These are phyloP conservation scores for Apotomis capreana DNA, from an alignment of 2,888 invertebrate species.

Conservation along the genomic window DNA sequence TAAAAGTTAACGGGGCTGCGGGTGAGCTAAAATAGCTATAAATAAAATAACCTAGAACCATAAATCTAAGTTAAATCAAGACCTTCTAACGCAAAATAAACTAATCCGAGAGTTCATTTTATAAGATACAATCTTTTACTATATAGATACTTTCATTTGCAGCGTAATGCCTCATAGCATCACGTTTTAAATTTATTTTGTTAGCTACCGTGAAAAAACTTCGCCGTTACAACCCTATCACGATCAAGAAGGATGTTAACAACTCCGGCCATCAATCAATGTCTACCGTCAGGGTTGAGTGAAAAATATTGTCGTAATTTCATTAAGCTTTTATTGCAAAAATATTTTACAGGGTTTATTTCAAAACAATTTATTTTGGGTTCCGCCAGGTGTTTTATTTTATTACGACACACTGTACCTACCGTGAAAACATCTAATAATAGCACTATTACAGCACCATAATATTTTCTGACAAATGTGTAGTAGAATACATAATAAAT, in stretches of 20 bases:
- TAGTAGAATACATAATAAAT: too few species aligned
- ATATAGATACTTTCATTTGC: conserved; percentile 9
- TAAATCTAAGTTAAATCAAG: too few species aligned
- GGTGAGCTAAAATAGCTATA: too few species aligned
- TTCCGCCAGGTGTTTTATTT: background rate
- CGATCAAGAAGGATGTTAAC: conserved; percentile 63
- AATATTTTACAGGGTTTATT: conserved; percentile 43
- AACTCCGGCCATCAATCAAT: conserved; percentile 64
- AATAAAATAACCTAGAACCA: too few species aligned
- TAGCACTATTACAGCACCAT: too few species aligned
- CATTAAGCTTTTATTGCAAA: conserved; percentile 47
- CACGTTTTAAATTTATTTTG: conserved; percentile 40
- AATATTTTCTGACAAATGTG: too few species aligned
- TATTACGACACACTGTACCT: too few species aligned
- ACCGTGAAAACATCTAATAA: too few species aligned
- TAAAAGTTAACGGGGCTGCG: too few species aligned
- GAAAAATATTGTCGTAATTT: conserved; percentile 50
- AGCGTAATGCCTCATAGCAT: conserved; percentile 37
- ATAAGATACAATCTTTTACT: conserved; percentile 17
- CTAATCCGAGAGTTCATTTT: too few species aligned
- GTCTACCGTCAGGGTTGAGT: conserved; percentile 50
- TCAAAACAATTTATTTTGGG: background rate
- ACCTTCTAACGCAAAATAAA: too few species aligned
- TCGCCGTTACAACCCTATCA: conserved; percentile 60
- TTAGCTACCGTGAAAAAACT: conserved; percentile 38